Base-by-base conservation (phyloP, 2,797 vertebrate species). In the Coregonus ussuriensis region DNA sequence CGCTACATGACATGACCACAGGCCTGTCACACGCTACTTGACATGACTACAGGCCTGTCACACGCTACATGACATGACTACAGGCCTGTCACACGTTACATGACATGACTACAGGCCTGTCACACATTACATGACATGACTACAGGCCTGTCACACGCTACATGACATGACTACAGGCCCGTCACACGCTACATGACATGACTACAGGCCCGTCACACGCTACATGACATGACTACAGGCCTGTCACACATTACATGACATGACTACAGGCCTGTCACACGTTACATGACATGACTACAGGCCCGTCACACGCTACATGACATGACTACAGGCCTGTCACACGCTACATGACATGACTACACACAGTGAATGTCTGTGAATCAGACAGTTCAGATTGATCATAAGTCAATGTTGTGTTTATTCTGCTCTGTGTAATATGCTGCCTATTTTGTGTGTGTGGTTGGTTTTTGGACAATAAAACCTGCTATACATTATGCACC, bases 251-350 rank as follows among this genome's bases (percentile, higher is more conserved):
- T 75, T 33, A 52, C 79, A 72, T 56, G 54, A 56, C 54, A 79
- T 53, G 74, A 76, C 81, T 86, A 84, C 78, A 82, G 81, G 47
- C 37, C 0, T 80, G 62, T 74, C 9, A 71, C 21, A 76, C 56
- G 52, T 71, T 41, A 41, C 37, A 41, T 41, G 37, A 41, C 37
- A 7, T 41, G 37, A 41, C 31, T 33, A 51, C 54, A 47, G n/a
- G 15, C 62, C 77, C 74, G 59, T 83, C 74, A 77, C 69, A 37
- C 21, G 31, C 29, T 53, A n/a, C 47, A 37, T 75, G 21, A 66
- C 14, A 33, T 33, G 4, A 37, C 68, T 35, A 62, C 15, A 16
- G 13, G 15, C 56, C 6, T 41, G 18, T 5, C 5, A 41, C 21
- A 41, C 18, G 2, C 41, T 71, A 37, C 6, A 9, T 21, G 18